Base-by-base conservation (phyloP, 1,140 invertebrate species). In the Adelges cooleyi region DNA sequence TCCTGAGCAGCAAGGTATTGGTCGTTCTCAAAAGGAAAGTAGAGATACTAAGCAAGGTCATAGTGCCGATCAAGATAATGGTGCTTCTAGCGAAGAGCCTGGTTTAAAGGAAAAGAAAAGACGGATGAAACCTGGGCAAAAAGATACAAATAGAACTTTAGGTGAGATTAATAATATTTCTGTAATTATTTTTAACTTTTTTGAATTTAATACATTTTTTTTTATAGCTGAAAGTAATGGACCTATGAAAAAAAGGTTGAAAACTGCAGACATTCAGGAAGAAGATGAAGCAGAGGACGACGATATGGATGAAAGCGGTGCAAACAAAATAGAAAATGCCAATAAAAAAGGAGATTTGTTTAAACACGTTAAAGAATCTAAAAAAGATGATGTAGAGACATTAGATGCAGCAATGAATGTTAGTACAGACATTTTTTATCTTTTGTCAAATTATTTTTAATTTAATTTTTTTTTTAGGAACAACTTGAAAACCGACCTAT, bases 351-450 rank as follows among this genome's bases (percentile, higher is more conserved):
- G 84, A 2, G 86, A 91, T 50, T 78, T 86, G 44, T 95, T 87
- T 74, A 85, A 95, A 75, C 92, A 95, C 74, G 84, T 95, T 1
- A 84, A 87, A 69, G 83, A 92, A 69, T 80, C 87, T 0, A 82
- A 84, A 18, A 66, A 65, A 9, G 23, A n/a, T 10, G 44, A 27
- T 69, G 76, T 9, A 54, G 79, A 82, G 68, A 79, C 78, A 18
- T 70, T 82, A 62, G 83, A 84, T 73, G 77, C 78, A 13, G 82
- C 82, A 18, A 81, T 80, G 2, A 72, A 77, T 53, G 73, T 73
- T 67, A 40, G 49, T 65, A 56, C 52, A 6, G 1, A 23, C 38
- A 2, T 1, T 54, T 13, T 44, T 48, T 27, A 15, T 40, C 11
- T 36, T 25, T 10, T 2, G 15, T 48, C 5, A 38, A 38, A 0